Evolutionary conservation across 2,888 invertebrate species (phyloP).

Genomic region (Mamestra brassicae): DNA sequence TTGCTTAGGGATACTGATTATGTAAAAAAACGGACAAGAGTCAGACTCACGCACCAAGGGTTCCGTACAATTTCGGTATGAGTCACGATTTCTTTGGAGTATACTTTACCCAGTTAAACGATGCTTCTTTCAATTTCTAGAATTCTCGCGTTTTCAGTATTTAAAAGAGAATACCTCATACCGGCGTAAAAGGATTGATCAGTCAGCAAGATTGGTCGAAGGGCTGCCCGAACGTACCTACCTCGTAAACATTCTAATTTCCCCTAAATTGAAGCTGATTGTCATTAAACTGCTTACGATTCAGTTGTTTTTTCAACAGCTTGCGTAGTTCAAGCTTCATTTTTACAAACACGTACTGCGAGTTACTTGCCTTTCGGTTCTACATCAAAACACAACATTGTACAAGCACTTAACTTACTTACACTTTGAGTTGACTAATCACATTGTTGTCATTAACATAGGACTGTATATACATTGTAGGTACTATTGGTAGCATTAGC

Average conservation of each 20-base stretch:
- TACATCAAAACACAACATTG: conserved; percentile 7
- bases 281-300: background rate
- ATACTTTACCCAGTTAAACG: too few relatives aligned
- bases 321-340: background rate
- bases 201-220: background rate
- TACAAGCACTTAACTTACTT: background rate
- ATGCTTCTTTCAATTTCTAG: too few relatives aligned
- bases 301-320: background rate
- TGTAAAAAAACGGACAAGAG: background rate
- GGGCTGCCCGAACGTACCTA: background rate
- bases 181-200: background rate
- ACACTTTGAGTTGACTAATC: conserved; percentile 6
- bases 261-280: background rate
- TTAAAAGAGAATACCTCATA: too few relatives aligned
- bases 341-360: background rate
- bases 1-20: background rate
- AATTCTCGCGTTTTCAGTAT: too few relatives aligned
- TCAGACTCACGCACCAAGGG: too few relatives aligned
- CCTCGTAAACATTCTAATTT: background rate
- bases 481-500: conserved; percentile 9
- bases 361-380: conserved; percentile 14
- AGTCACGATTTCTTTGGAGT: too few relatives aligned
- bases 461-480: conserved; percentile 6
- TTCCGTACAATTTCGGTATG: too few relatives aligned
- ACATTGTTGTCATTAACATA: background rate